phyloP scores from a whole-genome alignment of 2,113 vertebrate genomes.

The Aviceda subcristata region DNA sequence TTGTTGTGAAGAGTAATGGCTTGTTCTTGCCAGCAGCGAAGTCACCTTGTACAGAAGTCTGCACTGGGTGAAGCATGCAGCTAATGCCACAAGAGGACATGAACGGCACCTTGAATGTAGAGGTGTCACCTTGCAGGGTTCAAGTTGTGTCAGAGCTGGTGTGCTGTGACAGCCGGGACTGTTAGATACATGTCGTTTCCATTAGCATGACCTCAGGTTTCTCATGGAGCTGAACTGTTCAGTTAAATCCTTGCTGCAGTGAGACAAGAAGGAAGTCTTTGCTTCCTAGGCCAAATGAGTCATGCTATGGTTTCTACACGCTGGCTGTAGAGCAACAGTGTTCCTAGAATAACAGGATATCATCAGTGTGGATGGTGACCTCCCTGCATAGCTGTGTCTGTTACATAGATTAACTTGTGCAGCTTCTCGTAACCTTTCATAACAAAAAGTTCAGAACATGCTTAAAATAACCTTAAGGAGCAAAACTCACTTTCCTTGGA shows the following conservation, averaged over 20 bases:
- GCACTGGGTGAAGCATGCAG: not conserved
- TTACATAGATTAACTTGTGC: not conserved
- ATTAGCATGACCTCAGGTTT: not conserved
- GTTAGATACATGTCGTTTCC: not conserved
- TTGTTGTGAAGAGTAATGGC: not conserved
- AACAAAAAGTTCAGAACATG: not conserved
- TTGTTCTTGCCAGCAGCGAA: not conserved
- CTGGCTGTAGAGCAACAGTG: not conserved
- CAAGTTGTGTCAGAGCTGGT: not conserved
- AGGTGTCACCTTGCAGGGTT: not conserved
- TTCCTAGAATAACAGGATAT: conserved; percentile 28
- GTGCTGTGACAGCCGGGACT: not conserved
- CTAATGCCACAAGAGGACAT: not conserved
- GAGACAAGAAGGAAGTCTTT: not conserved
- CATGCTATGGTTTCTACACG: not conserved
- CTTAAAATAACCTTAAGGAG: not conserved
- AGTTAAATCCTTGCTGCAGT: not conserved
- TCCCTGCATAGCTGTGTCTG: not conserved
- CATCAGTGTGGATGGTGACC: not conserved
- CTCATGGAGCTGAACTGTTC: not conserved
- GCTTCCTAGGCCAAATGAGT: not conserved
- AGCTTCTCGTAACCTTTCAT: not conserved
- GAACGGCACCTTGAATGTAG: not conserved
- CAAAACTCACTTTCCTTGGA: not conserved
- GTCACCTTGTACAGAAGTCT: not conserved